phyloP scores from a whole-genome alignment of 2,797 vertebrate species.

The Gymnopithys bicolor region DNA sequence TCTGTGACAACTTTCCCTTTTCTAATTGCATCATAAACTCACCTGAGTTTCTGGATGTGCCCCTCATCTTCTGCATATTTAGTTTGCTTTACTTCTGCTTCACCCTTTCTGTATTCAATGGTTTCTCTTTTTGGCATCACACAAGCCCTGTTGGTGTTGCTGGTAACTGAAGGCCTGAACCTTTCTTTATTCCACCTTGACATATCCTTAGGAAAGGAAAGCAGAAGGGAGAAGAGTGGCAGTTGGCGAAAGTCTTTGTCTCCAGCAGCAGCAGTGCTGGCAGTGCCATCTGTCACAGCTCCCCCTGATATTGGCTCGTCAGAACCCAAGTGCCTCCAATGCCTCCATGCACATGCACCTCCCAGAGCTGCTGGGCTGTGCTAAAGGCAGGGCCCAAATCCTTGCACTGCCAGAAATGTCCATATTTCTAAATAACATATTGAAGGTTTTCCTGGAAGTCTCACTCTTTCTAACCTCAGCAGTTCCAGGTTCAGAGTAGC shows the following conservation, averaged over 20 bases:
- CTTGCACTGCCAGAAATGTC: background rate
- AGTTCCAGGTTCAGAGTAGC: background rate
- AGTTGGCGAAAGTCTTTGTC: constrained; percentile 51
- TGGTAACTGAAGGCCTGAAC: background rate
- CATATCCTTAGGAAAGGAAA: constrained; percentile 16
- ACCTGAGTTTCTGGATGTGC: background rate
- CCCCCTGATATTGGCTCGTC: background rate
- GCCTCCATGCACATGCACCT: accelerated
- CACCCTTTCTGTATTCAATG: background rate
- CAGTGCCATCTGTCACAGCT: constrained; percentile 39
- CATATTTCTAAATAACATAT: background rate
- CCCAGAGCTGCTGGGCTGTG: background rate
- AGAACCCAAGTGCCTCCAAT: background rate
- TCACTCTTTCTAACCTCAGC: background rate
- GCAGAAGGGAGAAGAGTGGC: constrained; percentile 36
- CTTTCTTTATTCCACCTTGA: constrained; percentile 53
- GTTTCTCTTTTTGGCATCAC: background rate
- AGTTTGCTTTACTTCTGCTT: background rate
- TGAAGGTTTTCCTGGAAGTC: background rate
- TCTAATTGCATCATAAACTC: background rate
- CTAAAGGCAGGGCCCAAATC: background rate
- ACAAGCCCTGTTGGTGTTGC: background rate
- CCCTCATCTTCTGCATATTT: background rate
- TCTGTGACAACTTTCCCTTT: background rate
- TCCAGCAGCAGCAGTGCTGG: background rate